phyloP scores from a whole-genome alignment of 2,888 invertebrate genomes.

The Timandra comae region DNA sequence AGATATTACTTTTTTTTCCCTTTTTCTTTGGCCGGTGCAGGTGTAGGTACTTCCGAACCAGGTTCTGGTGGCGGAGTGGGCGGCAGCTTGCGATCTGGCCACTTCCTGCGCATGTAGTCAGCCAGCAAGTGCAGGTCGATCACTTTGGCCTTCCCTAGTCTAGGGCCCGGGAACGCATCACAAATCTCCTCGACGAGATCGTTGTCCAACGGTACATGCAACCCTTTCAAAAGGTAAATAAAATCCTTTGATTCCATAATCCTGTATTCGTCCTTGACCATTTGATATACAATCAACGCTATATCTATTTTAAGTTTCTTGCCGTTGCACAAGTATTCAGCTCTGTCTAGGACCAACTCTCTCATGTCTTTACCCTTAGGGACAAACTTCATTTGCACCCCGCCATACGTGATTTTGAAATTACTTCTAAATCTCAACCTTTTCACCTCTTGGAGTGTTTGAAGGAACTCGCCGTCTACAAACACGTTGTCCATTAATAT shows the following conservation, averaged over 20 bases:
- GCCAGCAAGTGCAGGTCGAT: slow-evolving; percentile 34
- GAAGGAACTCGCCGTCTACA: slow-evolving; percentile 34
- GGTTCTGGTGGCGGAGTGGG: slow-evolving; percentile 42
- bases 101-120: slow-evolving; percentile 47
- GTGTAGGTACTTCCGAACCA: slow-evolving; percentile 4
- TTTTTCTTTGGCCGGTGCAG: slow-evolving; percentile 4
- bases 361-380: slow-evolving; percentile 33
- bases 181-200: slow-evolving; percentile 39
- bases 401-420: slow-evolving; percentile 38
- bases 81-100: slow-evolving; percentile 50
- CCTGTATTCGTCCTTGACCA: slow-evolving; percentile 33
- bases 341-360: slow-evolving; percentile 43
- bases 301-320: slow-evolving; percentile 39
- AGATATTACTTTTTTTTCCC: slow-evolving; percentile 10
- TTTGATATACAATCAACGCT: slow-evolving; percentile 34
- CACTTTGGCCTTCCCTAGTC: slow-evolving; percentile 30
- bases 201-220: slow-evolving; percentile 32
- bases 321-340: slow-evolving; percentile 38
- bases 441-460: slow-evolving; percentile 25
- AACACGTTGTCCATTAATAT: slow-evolving; percentile 44
- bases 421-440: slow-evolving; percentile 28
- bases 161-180: slow-evolving; percentile 35
- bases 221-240: slow-evolving; percentile 13
- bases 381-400: slow-evolving; percentile 22
- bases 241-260: slow-evolving; percentile 35